These are phyloP conservation scores for Poecilia latipinna DNA, from an alignment of 2,113 vertebrate species.

Conservation along the genomic window DNA sequence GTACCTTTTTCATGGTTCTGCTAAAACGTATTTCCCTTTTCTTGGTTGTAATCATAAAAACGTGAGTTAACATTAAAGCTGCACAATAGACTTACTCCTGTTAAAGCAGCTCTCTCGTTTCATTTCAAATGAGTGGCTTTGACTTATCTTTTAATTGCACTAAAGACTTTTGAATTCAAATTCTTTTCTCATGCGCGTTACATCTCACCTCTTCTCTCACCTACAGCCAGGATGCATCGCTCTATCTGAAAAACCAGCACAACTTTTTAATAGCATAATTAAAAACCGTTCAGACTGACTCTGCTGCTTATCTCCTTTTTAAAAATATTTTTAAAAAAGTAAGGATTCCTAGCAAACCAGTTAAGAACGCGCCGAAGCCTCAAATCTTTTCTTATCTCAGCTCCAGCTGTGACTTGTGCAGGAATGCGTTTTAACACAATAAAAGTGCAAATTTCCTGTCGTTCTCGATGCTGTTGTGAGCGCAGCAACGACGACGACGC, in stretches of 20 bases:
- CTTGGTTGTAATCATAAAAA: constrained; percentile 28
- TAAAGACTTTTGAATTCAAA: constrained; percentile 43
- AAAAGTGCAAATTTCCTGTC: constrained; percentile 30
- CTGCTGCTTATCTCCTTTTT: constrained; percentile 21
- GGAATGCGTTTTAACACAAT: constrained; percentile 54
- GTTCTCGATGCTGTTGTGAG: constrained; percentile 20
- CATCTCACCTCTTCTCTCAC: constrained; percentile 41
- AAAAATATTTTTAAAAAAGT: constrained; percentile 31
- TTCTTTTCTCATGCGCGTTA: constrained; percentile 20
- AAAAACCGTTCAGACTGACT: constrained; percentile 44
- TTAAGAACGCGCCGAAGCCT: constrained; percentile 26
- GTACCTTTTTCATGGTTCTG: constrained; percentile 5
- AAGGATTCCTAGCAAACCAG: constrained; percentile 22
- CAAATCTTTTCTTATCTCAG: constrained; percentile 35
- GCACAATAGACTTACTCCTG: constrained; percentile 28
- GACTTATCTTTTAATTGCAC: constrained; percentile 66
- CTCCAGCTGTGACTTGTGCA: constrained; percentile 28
- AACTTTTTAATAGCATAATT: constrained; percentile 60
- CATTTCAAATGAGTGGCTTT: constrained; percentile 30
- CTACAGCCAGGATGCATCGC: constrained; percentile 29
- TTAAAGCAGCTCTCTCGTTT: constrained; percentile 25
- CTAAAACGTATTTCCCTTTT: constrained; percentile 25
- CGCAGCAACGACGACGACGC: constrained; percentile 47
- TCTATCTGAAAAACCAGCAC: constrained; percentile 42
- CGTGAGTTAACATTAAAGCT: constrained; percentile 11